A percentile compares a stretch with the other conserved stretches of the same genome.
Evolutionary conservation across 2,797 vertebrate species (phyloP).

Genomic region (Mus caroli): DNA sequence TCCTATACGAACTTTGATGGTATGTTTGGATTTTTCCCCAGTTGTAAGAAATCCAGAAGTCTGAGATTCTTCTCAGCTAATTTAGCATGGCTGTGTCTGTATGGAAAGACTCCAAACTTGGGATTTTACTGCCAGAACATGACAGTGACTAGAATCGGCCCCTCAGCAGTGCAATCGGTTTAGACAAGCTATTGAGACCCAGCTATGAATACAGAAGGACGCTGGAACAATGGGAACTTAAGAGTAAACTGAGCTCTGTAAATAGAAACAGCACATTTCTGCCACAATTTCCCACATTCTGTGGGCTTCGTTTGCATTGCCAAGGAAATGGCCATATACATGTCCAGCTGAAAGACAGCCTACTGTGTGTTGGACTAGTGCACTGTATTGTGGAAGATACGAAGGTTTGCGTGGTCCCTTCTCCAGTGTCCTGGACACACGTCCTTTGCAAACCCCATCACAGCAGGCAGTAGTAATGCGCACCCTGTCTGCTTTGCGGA

Average conservation of each 20-base stretch:
- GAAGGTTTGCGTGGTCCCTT: neutral
- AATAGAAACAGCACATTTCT: slow-evolving; percentile 36
- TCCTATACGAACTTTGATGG: slow-evolving; percentile 13
- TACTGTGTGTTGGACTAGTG: neutral
- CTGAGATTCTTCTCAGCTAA: slow-evolving; percentile 70
- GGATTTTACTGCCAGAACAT: slow-evolving; percentile 74
- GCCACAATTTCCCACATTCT: neutral
- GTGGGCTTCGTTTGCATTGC: neutral
- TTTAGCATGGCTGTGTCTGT: slow-evolving; percentile 61
- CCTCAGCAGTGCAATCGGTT: slow-evolving; percentile 66
- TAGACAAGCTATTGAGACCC: slow-evolving; percentile 60
- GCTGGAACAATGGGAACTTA: neutral
- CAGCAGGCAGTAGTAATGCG: neutral
- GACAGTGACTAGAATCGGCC: slow-evolving; percentile 68
- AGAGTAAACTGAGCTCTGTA: slow-evolving; percentile 63
- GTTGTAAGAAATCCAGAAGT: slow-evolving; percentile 62
- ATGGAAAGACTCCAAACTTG: slow-evolving; percentile 56
- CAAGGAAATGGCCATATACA: slow-evolving; percentile 36
- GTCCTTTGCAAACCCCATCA: neutral
- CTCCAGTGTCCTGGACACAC: neutral
- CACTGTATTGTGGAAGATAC: neutral
- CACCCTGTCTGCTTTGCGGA: neutral
- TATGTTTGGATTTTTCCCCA: slow-evolving; percentile 59
- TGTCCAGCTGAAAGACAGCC: slow-evolving; percentile 24
- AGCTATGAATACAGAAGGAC: slow-evolving; percentile 23